phyloP scores from a whole-genome alignment of 2,888 invertebrate genomes.

The Micoletzkya japonica region DNA sequence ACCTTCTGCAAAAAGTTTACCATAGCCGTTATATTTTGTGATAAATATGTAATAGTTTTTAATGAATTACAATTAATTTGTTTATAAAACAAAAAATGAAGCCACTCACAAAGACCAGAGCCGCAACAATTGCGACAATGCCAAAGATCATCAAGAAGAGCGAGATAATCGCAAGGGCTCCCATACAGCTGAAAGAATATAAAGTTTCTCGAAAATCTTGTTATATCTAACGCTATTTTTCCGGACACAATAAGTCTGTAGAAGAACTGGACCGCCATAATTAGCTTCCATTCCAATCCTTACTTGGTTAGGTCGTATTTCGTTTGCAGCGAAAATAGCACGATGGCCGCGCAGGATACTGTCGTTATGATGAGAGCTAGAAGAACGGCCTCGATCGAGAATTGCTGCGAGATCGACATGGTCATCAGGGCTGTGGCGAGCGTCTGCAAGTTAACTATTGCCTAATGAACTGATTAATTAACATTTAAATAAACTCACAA shows the following conservation, averaged over 20 bases:
- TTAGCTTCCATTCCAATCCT: too few relatives aligned
- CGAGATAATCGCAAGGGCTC: too few relatives aligned
- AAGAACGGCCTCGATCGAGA: slow-evolving; percentile 51
- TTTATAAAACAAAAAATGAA: neutral
- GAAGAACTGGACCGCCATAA: too few relatives aligned
- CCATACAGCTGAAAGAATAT: too few relatives aligned
- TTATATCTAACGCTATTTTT: too few relatives aligned
- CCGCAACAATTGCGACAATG: slow-evolving; percentile 64
- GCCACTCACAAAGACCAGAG: slow-evolving; percentile 35
- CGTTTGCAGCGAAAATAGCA: slow-evolving; percentile 58
- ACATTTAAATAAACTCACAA: slow-evolving; percentile 42
- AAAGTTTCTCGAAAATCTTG: too few relatives aligned
- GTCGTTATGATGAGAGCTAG: slow-evolving; percentile 54
- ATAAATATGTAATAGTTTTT: neutral
- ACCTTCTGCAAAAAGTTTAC: slow-evolving; percentile 33
- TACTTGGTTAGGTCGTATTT: slow-evolving; percentile 57
- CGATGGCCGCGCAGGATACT: slow-evolving; percentile 54
- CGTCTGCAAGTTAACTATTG: slow-evolving; percentile 40
- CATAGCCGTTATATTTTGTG: neutral
- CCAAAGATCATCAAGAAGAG: slow-evolving; percentile 69
- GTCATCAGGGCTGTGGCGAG: slow-evolving; percentile 57
- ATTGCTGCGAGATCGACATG: too few relatives aligned
- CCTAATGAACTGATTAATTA: too few relatives aligned
- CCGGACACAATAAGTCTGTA: too few relatives aligned
- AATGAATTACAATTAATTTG: neutral